These are phyloP conservation scores for Drosophila erecta DNA, from an alignment of 1,140 invertebrate species.

Conservation along the genomic window DNA sequence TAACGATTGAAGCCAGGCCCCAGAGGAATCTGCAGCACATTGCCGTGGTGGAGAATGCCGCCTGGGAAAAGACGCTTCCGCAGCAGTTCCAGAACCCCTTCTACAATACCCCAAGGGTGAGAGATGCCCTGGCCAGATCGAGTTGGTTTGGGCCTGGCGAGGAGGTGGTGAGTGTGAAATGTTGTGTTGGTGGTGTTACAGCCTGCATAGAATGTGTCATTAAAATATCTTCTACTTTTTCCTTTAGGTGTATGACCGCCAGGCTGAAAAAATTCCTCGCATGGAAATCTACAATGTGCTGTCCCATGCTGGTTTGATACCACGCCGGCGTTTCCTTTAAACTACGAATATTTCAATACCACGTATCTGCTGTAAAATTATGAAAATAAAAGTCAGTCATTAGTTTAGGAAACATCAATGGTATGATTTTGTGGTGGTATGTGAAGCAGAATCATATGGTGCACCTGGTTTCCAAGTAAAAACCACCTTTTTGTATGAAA, in stretches of 20 bases:
- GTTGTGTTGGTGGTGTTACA: too few relatives aligned
- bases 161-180: conserved; percentile 84
- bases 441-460: neutral
- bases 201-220: neutral
- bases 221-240: neutral
- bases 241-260: conserved; percentile 85
- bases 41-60: conserved; percentile 83
- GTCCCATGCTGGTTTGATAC: conserved; percentile 87
- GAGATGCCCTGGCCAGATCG: conserved; percentile 85
- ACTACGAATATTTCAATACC: conserved; percentile 5
- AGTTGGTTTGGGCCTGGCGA: conserved; percentile 87
- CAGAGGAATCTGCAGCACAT: conserved; percentile 76
- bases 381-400: conserved; percentile 62
- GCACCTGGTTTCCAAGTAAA: neutral
- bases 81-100: conserved; percentile 84
- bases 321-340: conserved; percentile 77
- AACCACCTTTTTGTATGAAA: neutral
- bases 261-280: conserved; percentile 86
- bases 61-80: conserved; percentile 82
- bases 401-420: conserved; percentile 55
- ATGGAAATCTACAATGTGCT: conserved; percentile 87
- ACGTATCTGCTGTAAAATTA: conserved; percentile 42
- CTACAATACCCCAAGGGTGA: conserved; percentile 84
- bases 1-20: conserved; percentile 32
- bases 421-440: neutral